These are phyloP conservation scores for Melanotaenia nigrans DNA, from an alignment of 2,797 vertebrate genomes.

Conservation along the genomic window DNA sequence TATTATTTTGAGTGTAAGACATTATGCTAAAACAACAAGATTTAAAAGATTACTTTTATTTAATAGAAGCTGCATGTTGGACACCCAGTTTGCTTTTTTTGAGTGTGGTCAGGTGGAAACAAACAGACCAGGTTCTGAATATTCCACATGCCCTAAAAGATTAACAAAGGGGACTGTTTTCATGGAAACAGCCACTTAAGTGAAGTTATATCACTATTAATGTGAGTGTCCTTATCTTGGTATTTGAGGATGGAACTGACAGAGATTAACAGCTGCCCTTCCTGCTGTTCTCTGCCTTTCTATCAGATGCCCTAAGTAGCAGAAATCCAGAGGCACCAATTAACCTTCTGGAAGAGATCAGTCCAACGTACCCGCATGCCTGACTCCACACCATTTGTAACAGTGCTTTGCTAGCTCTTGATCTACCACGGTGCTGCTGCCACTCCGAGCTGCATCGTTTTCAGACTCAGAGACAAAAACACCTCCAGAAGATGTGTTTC, in stretches of 20 bases:
- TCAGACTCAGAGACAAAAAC: slow-evolving; percentile 22
- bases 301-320: slow-evolving; percentile 75
- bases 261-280: slow-evolving; percentile 72
- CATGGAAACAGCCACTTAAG: slow-evolving; percentile 25
- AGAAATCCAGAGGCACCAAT: slow-evolving; percentile 80
- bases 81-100: neutral
- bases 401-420: slow-evolving; percentile 62
- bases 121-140: slow-evolving; percentile 40
- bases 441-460: slow-evolving; percentile 64
- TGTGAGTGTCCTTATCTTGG: slow-evolving; percentile 51
- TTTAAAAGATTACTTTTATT: neutral
- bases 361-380: slow-evolving; percentile 68
- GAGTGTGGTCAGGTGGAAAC: too few relatives aligned
- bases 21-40: neutral
- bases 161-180: slow-evolving; percentile 9
- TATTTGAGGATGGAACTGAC: slow-evolving; percentile 59
- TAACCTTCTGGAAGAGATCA: slow-evolving; percentile 79
- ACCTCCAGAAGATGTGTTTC: slow-evolving; percentile 27
- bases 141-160: slow-evolving; percentile 42
- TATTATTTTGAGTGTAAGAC: neutral
- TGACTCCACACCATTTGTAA: slow-evolving; percentile 71
- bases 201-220: slow-evolving; percentile 28
- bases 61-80: neutral
- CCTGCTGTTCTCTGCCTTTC: slow-evolving; percentile 62
- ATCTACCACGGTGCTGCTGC: slow-evolving; percentile 42